These are phyloP conservation scores for Xanthorhoe spadicearia DNA, from an alignment of 2,888 invertebrate species.

Conservation along the genomic window DNA sequence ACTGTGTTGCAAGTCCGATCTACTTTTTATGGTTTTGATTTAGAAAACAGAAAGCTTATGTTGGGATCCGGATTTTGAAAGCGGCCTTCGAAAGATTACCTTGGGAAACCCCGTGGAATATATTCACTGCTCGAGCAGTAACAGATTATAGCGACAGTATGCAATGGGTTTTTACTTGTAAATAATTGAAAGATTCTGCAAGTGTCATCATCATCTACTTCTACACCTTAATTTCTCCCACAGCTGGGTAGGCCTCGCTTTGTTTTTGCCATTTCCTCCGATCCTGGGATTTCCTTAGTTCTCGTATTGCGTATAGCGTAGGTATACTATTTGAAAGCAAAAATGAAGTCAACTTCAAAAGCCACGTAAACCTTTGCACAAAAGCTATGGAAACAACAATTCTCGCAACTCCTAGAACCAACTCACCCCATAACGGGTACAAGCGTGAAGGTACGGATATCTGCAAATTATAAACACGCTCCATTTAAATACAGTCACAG, in stretches of 20 bases:
- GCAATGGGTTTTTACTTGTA: neutral
- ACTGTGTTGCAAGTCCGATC: slow-evolving; percentile 36
- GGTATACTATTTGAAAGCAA: neutral
- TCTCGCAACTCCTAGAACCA: neutral
- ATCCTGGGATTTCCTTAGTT: no score
- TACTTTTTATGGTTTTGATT: slow-evolving; percentile 27
- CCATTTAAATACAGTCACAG: slow-evolving; percentile 25
- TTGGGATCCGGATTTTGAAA: slow-evolving; percentile 6
- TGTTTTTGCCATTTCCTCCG: no score
- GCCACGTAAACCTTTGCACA: neutral
- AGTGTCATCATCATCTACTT: no score
- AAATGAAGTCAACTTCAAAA: neutral
- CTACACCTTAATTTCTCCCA: no score
- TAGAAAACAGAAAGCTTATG: slow-evolving; percentile 21
- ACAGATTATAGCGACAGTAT: neutral
- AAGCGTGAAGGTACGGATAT: slow-evolving; percentile 24
- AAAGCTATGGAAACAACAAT: neutral
- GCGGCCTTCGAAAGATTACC: neutral
- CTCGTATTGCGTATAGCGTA: no score
- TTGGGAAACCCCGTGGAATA: neutral
- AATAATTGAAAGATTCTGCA: no score
- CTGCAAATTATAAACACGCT: slow-evolving; percentile 22
- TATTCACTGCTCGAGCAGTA: neutral
- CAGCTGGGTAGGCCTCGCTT: no score
- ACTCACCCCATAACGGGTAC: slow-evolving; percentile 9